phyloP scores from a whole-genome alignment of 2,888 invertebrate species.

The Drosophila melanosoma region DNA sequence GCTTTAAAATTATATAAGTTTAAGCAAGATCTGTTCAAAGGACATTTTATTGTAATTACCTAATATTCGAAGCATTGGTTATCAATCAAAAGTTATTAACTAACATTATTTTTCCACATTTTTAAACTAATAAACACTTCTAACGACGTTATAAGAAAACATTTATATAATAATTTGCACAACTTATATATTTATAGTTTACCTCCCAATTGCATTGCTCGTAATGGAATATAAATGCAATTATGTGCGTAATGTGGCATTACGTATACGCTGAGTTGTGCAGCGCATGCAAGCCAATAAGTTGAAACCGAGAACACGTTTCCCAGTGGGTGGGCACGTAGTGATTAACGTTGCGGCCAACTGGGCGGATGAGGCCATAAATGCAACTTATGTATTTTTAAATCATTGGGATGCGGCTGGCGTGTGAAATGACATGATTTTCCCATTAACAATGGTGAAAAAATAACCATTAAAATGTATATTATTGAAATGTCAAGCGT shows the following conservation, averaged over 20 bases:
- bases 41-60: neutral
- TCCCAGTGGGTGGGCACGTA: conserved; percentile 31
- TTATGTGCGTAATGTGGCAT: conserved; percentile 39
- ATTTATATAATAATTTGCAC: neutral
- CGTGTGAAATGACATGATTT: conserved; percentile 40
- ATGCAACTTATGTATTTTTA: conserved; percentile 34
- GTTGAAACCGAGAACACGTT: neutral
- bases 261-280: conserved; percentile 36
- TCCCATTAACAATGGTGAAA: conserved; percentile 45
- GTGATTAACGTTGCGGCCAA: conserved; percentile 45
- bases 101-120: neutral
- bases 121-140: neutral
- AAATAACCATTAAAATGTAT: conserved; percentile 67
- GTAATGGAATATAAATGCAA: conserved; percentile 16
- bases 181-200: conserved; percentile 3
- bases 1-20: neutral
- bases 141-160: neutral
- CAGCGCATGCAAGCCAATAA: conserved; percentile 29
- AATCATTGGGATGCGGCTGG: conserved; percentile 12
- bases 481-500: conserved; percentile 61
- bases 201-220: conserved; percentile 11
- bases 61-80: neutral
- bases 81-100: neutral
- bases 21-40: neutral
- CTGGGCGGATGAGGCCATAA: conserved; percentile 11